Percentiles rank a stretch among this genome's conserved stretches.
These are phyloP conservation scores for Ptyas mucosa DNA, from an alignment of 2,113 vertebrate genomes.

Conservation along the genomic window DNA sequence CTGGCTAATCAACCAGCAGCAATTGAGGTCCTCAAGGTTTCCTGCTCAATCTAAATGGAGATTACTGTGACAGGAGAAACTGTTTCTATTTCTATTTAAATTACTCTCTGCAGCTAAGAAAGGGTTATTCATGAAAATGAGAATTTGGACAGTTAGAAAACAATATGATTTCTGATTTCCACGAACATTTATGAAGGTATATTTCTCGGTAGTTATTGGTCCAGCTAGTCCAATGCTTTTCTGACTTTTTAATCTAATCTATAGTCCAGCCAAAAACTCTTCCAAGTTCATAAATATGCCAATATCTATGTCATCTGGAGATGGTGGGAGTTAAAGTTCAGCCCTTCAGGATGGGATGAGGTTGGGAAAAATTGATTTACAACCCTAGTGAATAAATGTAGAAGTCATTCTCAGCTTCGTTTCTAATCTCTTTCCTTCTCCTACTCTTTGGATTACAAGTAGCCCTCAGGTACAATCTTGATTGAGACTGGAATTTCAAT, in stretches of 20 bases:
- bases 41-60: conserved; percentile 13
- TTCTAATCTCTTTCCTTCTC: background rate
- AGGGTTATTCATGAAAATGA: conserved; percentile 6
- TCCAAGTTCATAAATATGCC: background rate
- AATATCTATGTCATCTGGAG: background rate
- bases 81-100: conserved; percentile 8
- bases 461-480: background rate
- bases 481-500: background rate
- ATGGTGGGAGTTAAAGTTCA: background rate
- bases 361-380: background rate
- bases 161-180: background rate
- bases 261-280: background rate
- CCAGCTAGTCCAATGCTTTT: background rate
- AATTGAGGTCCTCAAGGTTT: background rate
- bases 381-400: background rate
- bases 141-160: background rate
- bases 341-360: background rate
- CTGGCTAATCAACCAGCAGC: background rate
- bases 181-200: background rate
- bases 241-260: background rate
- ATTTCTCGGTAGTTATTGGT: background rate
- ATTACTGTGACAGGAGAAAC: conserved; percentile 9
- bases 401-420: background rate
- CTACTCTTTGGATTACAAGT: background rate
- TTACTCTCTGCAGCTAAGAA: background rate